Percentiles rank a stretch among this genome's conserved stretches.
These are phyloP conservation scores for Falco cherrug DNA, from an alignment of 2,797 vertebrate species.

Conservation along the genomic window DNA sequence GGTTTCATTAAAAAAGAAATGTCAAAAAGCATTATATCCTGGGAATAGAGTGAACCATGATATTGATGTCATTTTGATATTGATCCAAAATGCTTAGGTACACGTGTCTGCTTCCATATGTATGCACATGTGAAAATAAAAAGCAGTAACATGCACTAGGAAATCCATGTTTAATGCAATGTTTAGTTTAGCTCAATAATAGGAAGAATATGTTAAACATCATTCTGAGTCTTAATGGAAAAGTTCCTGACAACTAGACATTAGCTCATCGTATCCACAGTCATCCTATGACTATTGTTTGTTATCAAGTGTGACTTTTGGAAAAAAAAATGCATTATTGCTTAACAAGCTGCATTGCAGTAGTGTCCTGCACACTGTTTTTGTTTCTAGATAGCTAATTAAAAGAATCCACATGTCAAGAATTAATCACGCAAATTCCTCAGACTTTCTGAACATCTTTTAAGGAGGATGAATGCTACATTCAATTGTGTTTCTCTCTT, in stretches of 20 bases:
- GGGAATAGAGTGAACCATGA: not conserved
- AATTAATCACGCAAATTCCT: conserved; percentile 41
- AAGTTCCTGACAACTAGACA: conserved; percentile 74
- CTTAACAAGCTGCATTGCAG: conserved; percentile 60
- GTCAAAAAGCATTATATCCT: not conserved
- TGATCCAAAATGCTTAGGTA: not conserved
- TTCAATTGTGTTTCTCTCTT: accelerated
- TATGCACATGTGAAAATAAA: not conserved
- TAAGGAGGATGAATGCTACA: not conserved
- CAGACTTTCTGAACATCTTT: not conserved
- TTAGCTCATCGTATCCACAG: conserved; percentile 75
- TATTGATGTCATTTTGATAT: conserved; percentile 18
- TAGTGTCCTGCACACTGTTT: conserved; percentile 46
- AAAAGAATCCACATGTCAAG: conserved; percentile 30
- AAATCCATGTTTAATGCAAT: conserved; percentile 35
- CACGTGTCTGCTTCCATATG: not conserved
- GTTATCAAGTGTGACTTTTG: conserved; percentile 75
- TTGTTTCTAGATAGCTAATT: conserved; percentile 53
- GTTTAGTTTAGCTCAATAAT: conserved; percentile 53
- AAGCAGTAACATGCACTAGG: conserved; percentile 13
- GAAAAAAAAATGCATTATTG: conserved; percentile 63
- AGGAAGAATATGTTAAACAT: conserved; percentile 64
- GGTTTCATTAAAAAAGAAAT: not conserved
- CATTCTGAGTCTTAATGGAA: conserved; percentile 61
- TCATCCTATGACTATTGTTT: conserved; percentile 65